Conservation (phyloP, 1,140 invertebrate genomes). For the Apis laboriosa region DNA sequence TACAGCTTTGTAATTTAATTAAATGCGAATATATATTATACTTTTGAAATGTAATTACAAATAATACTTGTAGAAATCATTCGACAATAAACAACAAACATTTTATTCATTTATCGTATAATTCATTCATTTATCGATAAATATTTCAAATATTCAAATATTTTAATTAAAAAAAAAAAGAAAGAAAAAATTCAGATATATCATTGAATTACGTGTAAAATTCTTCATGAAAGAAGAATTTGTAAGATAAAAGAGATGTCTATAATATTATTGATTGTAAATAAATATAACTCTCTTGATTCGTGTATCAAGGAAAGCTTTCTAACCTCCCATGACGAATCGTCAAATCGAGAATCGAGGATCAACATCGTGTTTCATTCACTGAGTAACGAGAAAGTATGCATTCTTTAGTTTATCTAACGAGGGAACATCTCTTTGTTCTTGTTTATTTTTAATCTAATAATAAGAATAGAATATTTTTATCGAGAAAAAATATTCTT, state of each 20-base stretch:
- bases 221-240: neutral
- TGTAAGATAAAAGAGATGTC: neutral
- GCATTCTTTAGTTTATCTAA: neutral
- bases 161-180: no score
- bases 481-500: neutral
- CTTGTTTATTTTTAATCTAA: neutral
- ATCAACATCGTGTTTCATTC: neutral
- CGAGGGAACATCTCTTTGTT: neutral
- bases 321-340: neutral
- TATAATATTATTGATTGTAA: neutral
- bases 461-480: neutral
- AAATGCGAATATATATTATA: no score
- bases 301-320: neutral
- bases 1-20: no score
- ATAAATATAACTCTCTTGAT: constrained; percentile 4
- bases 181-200: no score
- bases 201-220: no score
- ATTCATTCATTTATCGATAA: no score
- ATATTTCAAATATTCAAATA: no score
- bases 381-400: neutral
- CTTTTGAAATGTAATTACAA: no score
- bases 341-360: neutral
- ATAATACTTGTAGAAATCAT: no score
- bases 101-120: no score
- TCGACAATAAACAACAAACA: no score